phyloP scores from a whole-genome alignment of 2,797 vertebrate species.

The Cynodonichthys magdalenae region DNA sequence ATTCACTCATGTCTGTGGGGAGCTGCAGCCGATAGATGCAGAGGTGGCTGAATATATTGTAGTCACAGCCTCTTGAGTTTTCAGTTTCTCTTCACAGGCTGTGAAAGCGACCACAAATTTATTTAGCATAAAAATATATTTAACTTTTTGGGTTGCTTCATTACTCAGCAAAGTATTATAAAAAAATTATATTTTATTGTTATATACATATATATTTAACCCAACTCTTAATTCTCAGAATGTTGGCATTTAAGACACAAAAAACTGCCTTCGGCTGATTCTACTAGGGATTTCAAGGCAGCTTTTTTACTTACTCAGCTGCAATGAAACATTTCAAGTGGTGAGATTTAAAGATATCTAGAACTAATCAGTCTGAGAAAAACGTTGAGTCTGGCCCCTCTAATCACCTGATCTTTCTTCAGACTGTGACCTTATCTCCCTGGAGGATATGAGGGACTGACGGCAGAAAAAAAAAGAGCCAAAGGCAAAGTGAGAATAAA shows the following conservation, averaged over 20 bases:
- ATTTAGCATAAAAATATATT: neutral
- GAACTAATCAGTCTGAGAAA: constrained; percentile 35
- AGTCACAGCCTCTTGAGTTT: constrained; percentile 30
- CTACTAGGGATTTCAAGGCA: neutral
- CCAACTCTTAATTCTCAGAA: neutral
- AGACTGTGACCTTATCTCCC: constrained; percentile 78
- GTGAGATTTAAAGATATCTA: constrained; percentile 43
- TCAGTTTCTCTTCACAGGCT: constrained; percentile 19
- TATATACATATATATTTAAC: too few species aligned
- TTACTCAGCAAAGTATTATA: too few species aligned
- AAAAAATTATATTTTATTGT: too few species aligned
- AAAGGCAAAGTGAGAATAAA: constrained; percentile 10
- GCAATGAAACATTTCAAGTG: constrained; percentile 21
- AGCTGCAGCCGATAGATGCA: constrained; percentile 20
- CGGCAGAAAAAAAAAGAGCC: constrained; percentile 14
- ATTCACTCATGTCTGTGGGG: constrained; percentile 50
- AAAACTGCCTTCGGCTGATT: constrained; percentile 8
- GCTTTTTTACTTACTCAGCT: neutral
- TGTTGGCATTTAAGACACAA: neutral
- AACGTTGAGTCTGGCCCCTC: constrained; percentile 34
- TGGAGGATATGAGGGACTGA: constrained; percentile 41
- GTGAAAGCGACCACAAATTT: constrained; percentile 10
- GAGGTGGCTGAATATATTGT: constrained; percentile 27
- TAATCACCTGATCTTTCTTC: constrained; percentile 73
- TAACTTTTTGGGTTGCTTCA: too few species aligned